A percentile compares a stretch with the other conserved stretches of the same genome.
These are phyloP conservation scores for Emydura subglobosa DNA, from an alignment of 2,113 vertebrate species.

Conservation along the genomic window DNA sequence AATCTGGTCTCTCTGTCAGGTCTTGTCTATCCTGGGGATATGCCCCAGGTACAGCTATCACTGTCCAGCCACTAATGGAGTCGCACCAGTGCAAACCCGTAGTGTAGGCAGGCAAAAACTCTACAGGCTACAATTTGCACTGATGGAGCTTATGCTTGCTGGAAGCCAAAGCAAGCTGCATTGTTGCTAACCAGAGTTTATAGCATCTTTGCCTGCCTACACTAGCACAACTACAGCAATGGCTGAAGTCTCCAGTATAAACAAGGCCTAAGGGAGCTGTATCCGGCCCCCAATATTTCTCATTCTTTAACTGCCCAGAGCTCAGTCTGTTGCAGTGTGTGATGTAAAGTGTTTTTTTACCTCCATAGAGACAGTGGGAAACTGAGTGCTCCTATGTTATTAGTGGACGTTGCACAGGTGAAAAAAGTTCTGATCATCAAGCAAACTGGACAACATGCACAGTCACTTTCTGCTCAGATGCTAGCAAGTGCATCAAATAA, in stretches of 20 bases:
- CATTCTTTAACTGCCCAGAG: not conserved
- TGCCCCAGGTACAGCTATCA: not conserved
- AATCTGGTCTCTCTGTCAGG: not conserved
- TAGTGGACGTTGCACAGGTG: not conserved
- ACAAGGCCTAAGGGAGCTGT: not conserved
- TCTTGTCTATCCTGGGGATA: not conserved
- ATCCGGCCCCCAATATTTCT: fast-evolving
- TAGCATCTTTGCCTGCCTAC: not conserved
- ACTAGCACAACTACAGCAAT: not conserved
- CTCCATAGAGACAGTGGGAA: not conserved
- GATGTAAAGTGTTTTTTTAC: not conserved
- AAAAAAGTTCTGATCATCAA: not conserved
- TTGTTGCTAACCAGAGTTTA: not conserved
- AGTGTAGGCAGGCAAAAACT: not conserved
- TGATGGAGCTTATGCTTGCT: not conserved
- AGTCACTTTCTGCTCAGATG: not conserved
- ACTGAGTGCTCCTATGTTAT: not conserved
- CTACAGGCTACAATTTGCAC: not conserved
- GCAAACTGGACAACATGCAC: not conserved
- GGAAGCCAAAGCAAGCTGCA: not conserved
- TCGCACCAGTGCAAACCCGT: not conserved
- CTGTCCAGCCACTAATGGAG: not conserved
- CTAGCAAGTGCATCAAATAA: not conserved
- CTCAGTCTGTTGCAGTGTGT: not conserved
- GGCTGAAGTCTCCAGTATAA: not conserved